Conservation (phyloP, 2,113 vertebrate genomes). For the Cyprinodon tularosa region DNA sequence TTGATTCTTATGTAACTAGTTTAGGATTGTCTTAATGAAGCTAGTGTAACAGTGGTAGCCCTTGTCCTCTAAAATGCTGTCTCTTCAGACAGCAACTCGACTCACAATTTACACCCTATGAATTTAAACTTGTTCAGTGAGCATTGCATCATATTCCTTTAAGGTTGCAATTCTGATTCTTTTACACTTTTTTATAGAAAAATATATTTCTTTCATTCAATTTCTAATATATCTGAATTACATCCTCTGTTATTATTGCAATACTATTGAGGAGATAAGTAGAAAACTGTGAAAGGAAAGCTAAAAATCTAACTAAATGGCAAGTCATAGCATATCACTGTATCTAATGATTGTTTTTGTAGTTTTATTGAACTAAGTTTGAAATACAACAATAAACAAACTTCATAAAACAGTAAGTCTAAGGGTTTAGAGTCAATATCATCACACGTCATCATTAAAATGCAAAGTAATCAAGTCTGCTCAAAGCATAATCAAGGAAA, state of each 20-base stretch:
- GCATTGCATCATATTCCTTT: background rate
- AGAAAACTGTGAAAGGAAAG: background rate
- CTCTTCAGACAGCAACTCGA: background rate
- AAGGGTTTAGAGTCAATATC: conserved; percentile 50
- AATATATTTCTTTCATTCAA: background rate
- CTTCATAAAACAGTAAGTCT: conserved; percentile 30
- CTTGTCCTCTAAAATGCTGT: background rate
- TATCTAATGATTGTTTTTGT: background rate
- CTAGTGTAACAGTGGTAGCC: background rate
- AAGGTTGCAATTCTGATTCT: background rate
- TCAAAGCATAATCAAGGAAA: conserved; percentile 63
- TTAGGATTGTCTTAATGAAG: background rate
- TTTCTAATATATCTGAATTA: background rate
- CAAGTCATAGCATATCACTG: background rate
- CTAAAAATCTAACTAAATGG: background rate
- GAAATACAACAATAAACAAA: conserved; percentile 33
- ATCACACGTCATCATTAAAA: conserved; percentile 64
- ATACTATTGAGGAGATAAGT: background rate
- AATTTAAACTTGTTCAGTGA: background rate
- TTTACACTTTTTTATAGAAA: background rate
- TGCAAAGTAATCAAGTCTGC: conserved; percentile 50
- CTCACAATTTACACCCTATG: background rate
- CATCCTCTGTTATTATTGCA: background rate
- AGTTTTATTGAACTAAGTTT: conserved; percentile 20
- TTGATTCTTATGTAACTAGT: no score